Conservation (phyloP, 2,888 invertebrate species). For the Nomada goodeniana region DNA sequence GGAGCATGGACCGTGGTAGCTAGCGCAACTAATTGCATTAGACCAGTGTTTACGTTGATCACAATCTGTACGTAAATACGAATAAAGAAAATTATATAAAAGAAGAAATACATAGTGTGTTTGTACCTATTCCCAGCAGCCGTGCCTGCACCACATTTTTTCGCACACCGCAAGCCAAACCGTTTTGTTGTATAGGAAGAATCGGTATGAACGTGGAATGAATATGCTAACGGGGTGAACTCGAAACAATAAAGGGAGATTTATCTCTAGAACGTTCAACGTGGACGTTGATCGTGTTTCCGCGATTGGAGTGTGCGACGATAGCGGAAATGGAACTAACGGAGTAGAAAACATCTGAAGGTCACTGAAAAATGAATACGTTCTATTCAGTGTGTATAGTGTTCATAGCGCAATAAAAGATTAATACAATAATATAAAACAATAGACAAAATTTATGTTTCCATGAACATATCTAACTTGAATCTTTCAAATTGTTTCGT, state of each 20-base stretch:
- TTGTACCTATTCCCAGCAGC: no score
- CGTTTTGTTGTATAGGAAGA: no score
- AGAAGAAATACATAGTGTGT: background rate
- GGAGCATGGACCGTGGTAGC: background rate
- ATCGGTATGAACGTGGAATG: background rate
- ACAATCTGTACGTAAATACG: background rate
- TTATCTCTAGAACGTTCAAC: background rate
- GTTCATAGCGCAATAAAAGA: background rate
- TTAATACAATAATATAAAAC: background rate
- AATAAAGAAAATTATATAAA: constrained; percentile 13
- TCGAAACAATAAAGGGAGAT: background rate
- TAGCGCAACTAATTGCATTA: background rate
- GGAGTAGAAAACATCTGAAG: background rate
- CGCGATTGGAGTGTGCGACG: background rate
- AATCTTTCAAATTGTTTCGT: background rate
- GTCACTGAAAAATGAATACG: background rate
- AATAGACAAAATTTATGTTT: background rate
- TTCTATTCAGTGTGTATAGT: background rate
- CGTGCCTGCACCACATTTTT: no score
- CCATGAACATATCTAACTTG: background rate
- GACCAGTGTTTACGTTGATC: background rate
- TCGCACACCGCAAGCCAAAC: no score
- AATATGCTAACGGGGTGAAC: constrained; percentile 4
- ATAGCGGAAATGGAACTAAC: constrained; percentile 17
- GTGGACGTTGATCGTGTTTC: background rate